Evolutionary conservation across 2,797 vertebrate species (phyloP), one percentile per base, ranked within the genome.

Genomic region (Allobates femoralis): DNA sequence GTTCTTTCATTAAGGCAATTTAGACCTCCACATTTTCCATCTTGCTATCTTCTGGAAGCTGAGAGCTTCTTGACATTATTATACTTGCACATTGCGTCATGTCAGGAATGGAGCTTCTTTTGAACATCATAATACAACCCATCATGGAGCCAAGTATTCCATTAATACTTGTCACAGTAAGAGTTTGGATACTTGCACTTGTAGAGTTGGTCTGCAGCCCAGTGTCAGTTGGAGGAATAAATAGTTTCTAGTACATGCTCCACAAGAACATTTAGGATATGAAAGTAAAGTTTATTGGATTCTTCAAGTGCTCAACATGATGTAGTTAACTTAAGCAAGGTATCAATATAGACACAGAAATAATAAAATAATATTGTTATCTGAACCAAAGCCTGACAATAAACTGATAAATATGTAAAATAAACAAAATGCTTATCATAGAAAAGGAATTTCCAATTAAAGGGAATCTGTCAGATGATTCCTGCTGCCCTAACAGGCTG

Each of bases 151-250:
- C 85, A 87, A 87, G 51, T 78, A 0, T 83, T 87, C 85, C 85
- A 87, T 87, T 87, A 87, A 87, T 51, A 66, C 62, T 83, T 82
- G 80, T 83, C 80, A 83, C 51, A 34, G 51, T 56, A 82, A 82
- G 50, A 82, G 60, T 41, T 78, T 83, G 73, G 34, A 87, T 87
- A 77, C 64, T 77, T 87, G 74, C 62, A 78, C 62, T 87, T 83
- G 37, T 55, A 81, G 62, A 69, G 6, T 66, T 83, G 85, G 85
- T 28, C 82, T 34, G 30, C 16, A 78, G 80, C 62, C 80, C 85
- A 83, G 64, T 78, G 32, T 30, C 71, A 78, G 73, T n/a, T 46
- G 37, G 23, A 21, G 53, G 77, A 41, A 56, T 56, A 81, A 34
- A 56, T 64, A 53, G 69, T 75, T n/a, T 82, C 32, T 71, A 8